Conservation (phyloP, 2,888 invertebrate species). For the Tyria jacobaeae region DNA sequence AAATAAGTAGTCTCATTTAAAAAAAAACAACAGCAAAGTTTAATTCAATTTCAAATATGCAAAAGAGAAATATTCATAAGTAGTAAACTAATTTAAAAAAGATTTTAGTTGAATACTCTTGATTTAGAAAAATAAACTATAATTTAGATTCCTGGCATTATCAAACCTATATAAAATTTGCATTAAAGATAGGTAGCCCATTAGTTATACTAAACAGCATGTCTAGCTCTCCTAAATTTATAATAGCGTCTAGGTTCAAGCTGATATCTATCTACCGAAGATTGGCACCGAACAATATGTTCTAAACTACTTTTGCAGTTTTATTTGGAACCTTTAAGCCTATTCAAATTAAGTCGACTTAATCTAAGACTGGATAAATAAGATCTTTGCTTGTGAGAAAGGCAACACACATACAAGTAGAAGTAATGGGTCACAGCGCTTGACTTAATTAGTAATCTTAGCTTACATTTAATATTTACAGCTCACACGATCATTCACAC, state of each 20-base stretch:
- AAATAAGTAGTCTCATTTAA: background rate
- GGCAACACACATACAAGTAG: constrained; percentile 66
- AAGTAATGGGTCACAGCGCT: constrained; percentile 77
- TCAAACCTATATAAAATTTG: background rate
- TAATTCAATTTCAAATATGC: background rate
- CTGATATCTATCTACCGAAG: constrained; percentile 33
- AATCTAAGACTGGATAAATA: constrained; percentile 32
- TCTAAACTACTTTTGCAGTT: constrained; percentile 40
- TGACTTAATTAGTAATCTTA: constrained; percentile 66
- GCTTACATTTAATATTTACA: constrained; percentile 74
- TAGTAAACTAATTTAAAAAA: no score
- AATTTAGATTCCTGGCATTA: background rate
- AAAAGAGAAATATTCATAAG: background rate
- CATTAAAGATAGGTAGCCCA: constrained; percentile 36
- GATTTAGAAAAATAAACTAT: background rate
- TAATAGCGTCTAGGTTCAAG: constrained; percentile 51
- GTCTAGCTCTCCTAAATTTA: constrained; percentile 65
- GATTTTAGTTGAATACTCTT: constrained; percentile 4
- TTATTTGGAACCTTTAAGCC: constrained; percentile 37
- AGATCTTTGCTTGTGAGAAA: constrained; percentile 70
- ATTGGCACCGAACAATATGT: constrained; percentile 33
- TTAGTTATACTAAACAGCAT: constrained; percentile 47
- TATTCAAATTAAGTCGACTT: constrained; percentile 27
- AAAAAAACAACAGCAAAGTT: no score
- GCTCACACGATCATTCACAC: constrained; percentile 61